Percentiles rank a stretch among this genome's conserved stretches.
These are phyloP conservation scores for Calvadosia cruxmelitensis DNA, from an alignment of 30 jellyfish, hydroid and myxozoan genomes.

Conservation along the genomic window DNA sequence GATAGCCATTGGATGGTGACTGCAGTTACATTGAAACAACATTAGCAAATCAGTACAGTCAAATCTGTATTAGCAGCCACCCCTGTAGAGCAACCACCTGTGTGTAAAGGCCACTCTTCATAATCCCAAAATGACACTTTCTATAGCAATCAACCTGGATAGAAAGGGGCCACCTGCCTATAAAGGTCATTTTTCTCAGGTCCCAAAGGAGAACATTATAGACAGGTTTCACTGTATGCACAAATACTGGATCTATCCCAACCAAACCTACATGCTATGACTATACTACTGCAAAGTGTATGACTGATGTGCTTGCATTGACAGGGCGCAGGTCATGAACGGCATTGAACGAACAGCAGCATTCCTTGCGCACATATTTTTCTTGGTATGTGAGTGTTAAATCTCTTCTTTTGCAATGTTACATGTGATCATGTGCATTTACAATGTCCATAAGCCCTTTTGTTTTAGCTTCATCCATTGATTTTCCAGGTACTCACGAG, in stretches of 20 bases:
- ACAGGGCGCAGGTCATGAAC: slow-evolving; percentile 83
- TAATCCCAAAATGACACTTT: not conserved
- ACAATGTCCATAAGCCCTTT: not conserved
- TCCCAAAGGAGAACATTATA: too few species aligned
- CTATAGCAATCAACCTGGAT: not conserved
- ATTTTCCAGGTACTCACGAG: slow-evolving; percentile 56
- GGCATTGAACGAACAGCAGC: slow-evolving; percentile 81
- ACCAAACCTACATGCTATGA: too few species aligned
- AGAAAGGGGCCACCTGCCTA: too few species aligned
- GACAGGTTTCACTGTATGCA: too few species aligned
- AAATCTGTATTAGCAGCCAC: too few species aligned
- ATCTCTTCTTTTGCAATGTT: not conserved
- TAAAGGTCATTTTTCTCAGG: too few species aligned
- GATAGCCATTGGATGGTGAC: too few species aligned
- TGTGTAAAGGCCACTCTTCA: not conserved
- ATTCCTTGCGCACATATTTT: slow-evolving; percentile 45
- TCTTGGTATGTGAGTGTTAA: slow-evolving; percentile 40
- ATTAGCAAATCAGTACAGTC: too few species aligned
- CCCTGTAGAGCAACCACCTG: too few species aligned
- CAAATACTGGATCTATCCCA: too few species aligned
- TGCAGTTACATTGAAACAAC: too few species aligned
- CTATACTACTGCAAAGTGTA: too few species aligned
- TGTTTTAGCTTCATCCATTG: not conserved
- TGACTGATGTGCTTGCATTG: not conserved
- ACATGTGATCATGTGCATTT: not conserved